Evolutionary conservation across 2,888 invertebrate species (phyloP).

Genomic region (Ceramica pisi): DNA sequence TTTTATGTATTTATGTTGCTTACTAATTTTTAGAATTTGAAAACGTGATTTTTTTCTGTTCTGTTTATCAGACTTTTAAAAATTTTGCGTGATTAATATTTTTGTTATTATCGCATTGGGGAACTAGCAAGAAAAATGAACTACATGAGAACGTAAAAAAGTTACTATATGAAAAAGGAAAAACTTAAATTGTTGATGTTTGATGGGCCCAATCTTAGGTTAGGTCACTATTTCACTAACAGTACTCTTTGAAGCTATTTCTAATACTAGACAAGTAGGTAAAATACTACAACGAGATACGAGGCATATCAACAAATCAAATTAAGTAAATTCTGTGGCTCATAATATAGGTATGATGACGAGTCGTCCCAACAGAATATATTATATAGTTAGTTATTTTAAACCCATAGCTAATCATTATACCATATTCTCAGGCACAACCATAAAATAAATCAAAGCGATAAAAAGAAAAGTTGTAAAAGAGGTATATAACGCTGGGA

Average conservation of each 20-base stretch:
- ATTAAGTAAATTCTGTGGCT: neutral
- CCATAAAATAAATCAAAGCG: constrained; percentile 6
- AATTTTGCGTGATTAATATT: no score
- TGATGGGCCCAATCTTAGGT: no score
- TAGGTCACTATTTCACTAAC: no score
- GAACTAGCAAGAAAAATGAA: no score
- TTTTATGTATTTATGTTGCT: constrained; percentile 40
- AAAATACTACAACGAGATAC: no score
- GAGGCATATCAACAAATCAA: no score
- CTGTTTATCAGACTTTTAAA: neutral
- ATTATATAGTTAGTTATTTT: neutral
- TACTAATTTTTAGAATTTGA: neutral
- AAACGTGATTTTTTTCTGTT: neutral
- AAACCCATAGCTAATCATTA: neutral
- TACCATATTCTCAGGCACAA: neutral
- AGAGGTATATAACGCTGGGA: constrained; percentile 20
- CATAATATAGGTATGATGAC: neutral
- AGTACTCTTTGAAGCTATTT: no score
- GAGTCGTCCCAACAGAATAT: neutral
- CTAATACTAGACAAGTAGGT: no score
- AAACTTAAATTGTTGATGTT: no score
- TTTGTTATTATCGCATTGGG: no score
- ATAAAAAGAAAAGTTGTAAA: constrained; percentile 32
- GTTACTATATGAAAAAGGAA: no score
- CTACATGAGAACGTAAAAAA: no score